Percentiles rank a stretch among this genome's conserved stretches.
These are phyloP conservation scores for Columba janthina DNA, from an alignment of 2,113 vertebrate genomes.

Conservation along the genomic window DNA sequence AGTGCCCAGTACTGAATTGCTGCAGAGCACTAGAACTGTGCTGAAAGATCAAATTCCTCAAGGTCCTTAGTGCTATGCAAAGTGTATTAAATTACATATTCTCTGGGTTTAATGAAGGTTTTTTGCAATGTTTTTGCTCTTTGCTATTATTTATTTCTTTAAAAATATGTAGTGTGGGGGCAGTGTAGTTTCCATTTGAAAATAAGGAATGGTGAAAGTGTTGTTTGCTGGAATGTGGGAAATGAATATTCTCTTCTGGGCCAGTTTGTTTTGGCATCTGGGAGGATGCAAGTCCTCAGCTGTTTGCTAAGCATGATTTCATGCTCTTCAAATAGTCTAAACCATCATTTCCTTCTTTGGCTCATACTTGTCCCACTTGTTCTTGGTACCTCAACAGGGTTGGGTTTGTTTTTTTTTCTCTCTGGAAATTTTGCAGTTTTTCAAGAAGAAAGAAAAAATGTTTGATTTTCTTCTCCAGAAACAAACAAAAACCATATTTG, in stretches of 20 bases:
- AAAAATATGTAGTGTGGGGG: neutral
- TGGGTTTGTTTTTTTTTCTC: neutral
- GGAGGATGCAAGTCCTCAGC: neutral
- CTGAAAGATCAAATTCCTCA: neutral
- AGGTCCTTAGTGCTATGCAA: neutral
- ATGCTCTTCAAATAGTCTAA: neutral
- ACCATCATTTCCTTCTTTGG: neutral
- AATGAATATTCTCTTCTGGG: neutral
- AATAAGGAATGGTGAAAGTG: neutral
- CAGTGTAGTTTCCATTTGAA: neutral
- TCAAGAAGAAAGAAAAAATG: neutral
- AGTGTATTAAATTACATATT: neutral
- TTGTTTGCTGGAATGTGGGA: neutral
- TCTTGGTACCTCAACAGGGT: neutral
- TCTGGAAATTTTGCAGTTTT: neutral
- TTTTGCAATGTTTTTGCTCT: neutral
- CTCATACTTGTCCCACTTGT: neutral
- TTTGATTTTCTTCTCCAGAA: neutral
- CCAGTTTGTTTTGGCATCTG: neutral
- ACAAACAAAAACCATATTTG: neutral
- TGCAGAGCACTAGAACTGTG: neutral
- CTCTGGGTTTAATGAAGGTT: neutral
- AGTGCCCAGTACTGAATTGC: neutral
- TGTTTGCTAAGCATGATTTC: slow-evolving; percentile 9
- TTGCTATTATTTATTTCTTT: neutral